A percentile compares a stretch with the other conserved stretches of the same genome.
phyloP scores from a whole-genome alignment of 1,140 invertebrate species.

The Orchesella cincta region DNA sequence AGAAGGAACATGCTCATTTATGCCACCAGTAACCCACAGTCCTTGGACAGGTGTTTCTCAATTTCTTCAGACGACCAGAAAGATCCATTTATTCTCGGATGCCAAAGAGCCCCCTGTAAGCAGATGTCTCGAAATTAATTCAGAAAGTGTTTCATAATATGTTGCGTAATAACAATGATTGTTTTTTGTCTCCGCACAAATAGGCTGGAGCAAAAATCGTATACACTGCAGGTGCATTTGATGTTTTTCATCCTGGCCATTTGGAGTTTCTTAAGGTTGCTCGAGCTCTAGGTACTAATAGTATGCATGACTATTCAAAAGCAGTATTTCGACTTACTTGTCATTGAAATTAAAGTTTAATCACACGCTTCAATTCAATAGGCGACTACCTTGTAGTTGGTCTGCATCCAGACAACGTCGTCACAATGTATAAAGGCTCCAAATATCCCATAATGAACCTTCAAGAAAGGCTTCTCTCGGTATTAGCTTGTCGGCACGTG shows the following conservation, averaged over 20 bases:
- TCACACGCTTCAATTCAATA: conserved; percentile 57
- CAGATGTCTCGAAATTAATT: not conserved
- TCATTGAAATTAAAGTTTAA: not conserved
- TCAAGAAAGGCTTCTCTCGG: conserved; percentile 93
- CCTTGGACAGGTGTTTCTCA: conserved; percentile 68
- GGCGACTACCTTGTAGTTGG: conserved; percentile 98
- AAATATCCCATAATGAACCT: conserved; percentile 99
- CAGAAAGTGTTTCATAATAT: not conserved
- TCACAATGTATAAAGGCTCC: conserved; percentile 87
- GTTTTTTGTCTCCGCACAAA: too few species aligned
- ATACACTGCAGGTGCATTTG: conserved; percentile 96
- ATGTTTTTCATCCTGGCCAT: conserved; percentile 97
- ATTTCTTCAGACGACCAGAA: conserved; percentile 67
- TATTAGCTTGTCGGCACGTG: conserved; percentile 96
- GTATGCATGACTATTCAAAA: not conserved
- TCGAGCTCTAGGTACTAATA: conserved; percentile 50
- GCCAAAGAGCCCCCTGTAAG: conserved; percentile 59
- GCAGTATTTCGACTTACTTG: not conserved
- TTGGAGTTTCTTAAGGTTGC: conserved; percentile 93
- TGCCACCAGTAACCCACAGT: conserved; percentile 52
- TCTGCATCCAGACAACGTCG: conserved; percentile 91
- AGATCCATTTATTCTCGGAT: conserved; percentile 66
- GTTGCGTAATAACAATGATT: too few species aligned
- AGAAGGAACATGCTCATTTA: not conserved
- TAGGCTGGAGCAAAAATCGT: conserved; percentile 85